Conservation (phyloP, 2,797 vertebrate genomes). For the Helostoma temminkii region DNA sequence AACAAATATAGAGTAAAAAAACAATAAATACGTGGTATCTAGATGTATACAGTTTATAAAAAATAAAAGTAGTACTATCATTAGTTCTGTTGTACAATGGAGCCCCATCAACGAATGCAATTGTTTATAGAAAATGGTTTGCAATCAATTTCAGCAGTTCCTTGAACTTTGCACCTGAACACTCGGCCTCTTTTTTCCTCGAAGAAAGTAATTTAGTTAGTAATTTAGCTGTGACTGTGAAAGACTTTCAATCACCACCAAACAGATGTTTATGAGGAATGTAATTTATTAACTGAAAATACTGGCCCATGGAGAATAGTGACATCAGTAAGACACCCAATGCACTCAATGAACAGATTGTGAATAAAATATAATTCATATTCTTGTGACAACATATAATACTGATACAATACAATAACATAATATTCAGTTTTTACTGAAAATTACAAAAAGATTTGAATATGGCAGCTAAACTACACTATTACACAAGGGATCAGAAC, state of each 20-base stretch:
- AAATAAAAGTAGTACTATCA: neutral
- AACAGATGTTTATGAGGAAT: neutral
- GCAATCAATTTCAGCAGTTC: neutral
- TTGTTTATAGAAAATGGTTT: neutral
- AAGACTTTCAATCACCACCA: neutral
- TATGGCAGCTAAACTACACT: too few species aligned
- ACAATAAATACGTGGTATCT: too few species aligned
- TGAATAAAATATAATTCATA: neutral
- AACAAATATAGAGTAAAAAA: too few species aligned
- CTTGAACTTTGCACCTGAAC: neutral
- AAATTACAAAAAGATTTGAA: too few species aligned
- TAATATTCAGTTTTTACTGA: neutral
- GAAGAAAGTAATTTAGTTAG: neutral
- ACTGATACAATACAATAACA: neutral
- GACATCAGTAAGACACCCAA: neutral
- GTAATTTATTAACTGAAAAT: neutral
- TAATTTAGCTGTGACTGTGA: neutral
- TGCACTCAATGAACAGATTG: neutral
- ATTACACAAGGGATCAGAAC: too few species aligned
- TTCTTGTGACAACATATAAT: too few species aligned
- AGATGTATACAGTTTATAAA: too few species aligned
- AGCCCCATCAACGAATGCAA: neutral
- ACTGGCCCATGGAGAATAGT: neutral
- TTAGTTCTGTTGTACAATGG: neutral
- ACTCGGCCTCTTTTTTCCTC: neutral